Evolutionary conservation across 2,888 invertebrate genomes (phyloP).

Genomic region (Hypomecis punctinalis): DNA sequence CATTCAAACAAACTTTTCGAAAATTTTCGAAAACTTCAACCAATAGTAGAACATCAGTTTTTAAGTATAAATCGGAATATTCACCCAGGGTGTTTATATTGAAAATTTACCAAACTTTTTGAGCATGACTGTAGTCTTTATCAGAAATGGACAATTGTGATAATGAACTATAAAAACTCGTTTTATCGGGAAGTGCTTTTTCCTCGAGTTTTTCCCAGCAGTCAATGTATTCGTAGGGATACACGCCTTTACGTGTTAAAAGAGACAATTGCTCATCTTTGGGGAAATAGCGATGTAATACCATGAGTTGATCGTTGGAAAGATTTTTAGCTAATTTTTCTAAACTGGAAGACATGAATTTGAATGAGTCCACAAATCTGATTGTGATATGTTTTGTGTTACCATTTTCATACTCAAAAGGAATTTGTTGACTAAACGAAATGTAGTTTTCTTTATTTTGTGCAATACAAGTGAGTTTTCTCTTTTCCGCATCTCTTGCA

Average conservation of each 20-base stretch:
- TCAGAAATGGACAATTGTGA: conserved; percentile 30
- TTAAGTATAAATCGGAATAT: conserved; percentile 53
- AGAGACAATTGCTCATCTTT: conserved; percentile 14
- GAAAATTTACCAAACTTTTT: conserved; percentile 49
- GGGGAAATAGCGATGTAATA: conserved; percentile 3
- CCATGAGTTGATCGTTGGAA: conserved; percentile 10
- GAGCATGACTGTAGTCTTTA: conserved; percentile 44
- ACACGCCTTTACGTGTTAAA: conserved; percentile 40
- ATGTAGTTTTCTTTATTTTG: conserved; percentile 30
- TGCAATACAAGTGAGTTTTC: conserved; percentile 10
- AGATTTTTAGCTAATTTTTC: conserved; percentile 21
- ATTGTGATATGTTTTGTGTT: conserved; percentile 6
- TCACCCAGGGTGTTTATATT: conserved; percentile 44
- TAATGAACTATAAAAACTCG: conserved; percentile 36
- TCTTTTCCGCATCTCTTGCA: conserved; percentile 9
- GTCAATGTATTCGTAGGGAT: conserved; percentile 45
- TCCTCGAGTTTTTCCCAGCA: conserved; percentile 35
- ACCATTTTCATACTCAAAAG: no score
- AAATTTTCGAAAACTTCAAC: conserved; percentile 58
- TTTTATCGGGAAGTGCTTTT: conserved; percentile 34
- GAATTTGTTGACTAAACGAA: conserved; percentile 13
- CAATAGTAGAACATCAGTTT: conserved; percentile 52
- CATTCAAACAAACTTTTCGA: conserved; percentile 45
- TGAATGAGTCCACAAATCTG: conserved; percentile 28
- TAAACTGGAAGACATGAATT: conserved; percentile 24